Evolutionary conservation across 30 jellyfish, hydroid and myxozoan genomes (phyloP), one percentile per base, ranked within the genome.

Genomic region (Cassiopea andromeda): DNA sequence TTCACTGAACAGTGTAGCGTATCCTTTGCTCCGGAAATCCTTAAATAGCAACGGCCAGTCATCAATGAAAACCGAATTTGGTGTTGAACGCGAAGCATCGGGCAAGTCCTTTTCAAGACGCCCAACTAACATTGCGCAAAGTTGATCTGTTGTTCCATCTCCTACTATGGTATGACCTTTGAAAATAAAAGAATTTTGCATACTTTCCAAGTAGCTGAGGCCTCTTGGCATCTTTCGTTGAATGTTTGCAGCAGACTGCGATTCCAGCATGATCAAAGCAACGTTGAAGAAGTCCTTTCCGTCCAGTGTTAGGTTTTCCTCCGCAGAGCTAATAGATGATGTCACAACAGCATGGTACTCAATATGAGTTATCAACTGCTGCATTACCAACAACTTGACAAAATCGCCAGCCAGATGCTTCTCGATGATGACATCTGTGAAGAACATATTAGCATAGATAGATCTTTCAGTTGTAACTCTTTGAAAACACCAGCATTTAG

Each of bases 71-170:
- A 46, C 91, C 12, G 94, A 69, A 49, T 80, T 66, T 17, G 17
- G 75, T 54, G 69, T 16, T 7, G 83, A 59, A 19, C 87, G 59
- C 44, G 91, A 45, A 2, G 94, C 88, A 50, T 60, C 89, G 8
- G 95, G 95, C 60, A 85, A 77, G 13, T 92, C 85, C 46, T 78
- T 67, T 50, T 92, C 98, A 17, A 78, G 86, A 27, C 72, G 48
- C 8, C 98, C 98, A 16, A 77, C 73, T 18, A 92, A 73, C 92
- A 92, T 92, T 72, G 98, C 98, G 66, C 95, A 92, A 46, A 92
- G 70, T 48, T 92, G 95, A 60, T 87, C 98, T 15, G 98, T 92
- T 60, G 98, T 92, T 6, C 98, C 98, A 79, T 92, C 98, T 54
- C 98, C 98, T 16, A 92, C 98, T 1, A 92, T 92, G 0, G 95